Base-by-base conservation (phyloP, 2,797 vertebrate species). In the Peromyscus eremicus region DNA sequence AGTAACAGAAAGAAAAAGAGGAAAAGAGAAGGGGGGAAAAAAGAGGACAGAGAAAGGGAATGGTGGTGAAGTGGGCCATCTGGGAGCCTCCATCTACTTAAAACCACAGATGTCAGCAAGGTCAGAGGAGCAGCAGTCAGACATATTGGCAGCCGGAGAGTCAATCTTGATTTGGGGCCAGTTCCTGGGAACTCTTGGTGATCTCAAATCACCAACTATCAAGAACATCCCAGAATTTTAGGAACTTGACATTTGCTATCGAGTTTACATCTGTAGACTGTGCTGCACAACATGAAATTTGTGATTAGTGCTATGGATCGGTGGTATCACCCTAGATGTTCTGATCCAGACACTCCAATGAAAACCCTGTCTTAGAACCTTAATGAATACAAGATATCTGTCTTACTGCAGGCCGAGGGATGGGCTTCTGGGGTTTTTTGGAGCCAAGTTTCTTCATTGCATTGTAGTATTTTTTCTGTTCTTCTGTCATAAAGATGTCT, bases 381-480 rank as follows among this genome's bases (percentile, higher is more conserved):
- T 94, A 49, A 92, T 91, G 81, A 97, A 97, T 88, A 88, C 7
- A 76, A 97, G 62, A 89, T 8, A 92, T 49, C 23, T 12, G 49
- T 97, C 98, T 90, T 99, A 99, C 99, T 92, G 98, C 97, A 98
- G 99, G 99, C 96, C 99, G 99, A 0, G 99, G 99, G 96, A 99
- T 99, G 25, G 99, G 99, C 98, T 99, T 99, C 98, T 99, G 99
- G 93, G 99, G 99, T 98, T 99, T 99, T 98, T 99, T 99, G 91
- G 99, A 99, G 70, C 99, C 99, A 85, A 99, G 98, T 98, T 99
- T 99, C 98, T 99, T 99, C 99, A 99, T 99, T 96, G 99, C 99
- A 97, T 99, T 99, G 96, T 99, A 99, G 85, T 99, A 99, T 98
- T 99, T 99, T 98, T 99, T 99, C 98, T 99, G 99, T 98, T 99